Percentiles rank a stretch among this genome's conserved stretches.
phyloP scores from a whole-genome alignment of 2,797 vertebrate genomes.

The Pangasius djambal region DNA sequence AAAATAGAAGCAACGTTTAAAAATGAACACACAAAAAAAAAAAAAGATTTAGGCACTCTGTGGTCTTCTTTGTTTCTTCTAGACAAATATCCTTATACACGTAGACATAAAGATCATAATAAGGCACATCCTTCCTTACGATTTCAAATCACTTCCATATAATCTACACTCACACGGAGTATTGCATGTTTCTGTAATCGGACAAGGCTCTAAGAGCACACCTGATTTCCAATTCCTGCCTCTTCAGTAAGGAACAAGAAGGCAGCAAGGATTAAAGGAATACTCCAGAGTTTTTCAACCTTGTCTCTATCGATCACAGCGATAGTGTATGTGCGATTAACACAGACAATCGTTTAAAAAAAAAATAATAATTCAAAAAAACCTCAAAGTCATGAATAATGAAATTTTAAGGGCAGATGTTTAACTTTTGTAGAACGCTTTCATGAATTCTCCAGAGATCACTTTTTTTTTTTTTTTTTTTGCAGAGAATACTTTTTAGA shows the following conservation, averaged over 20 bases:
- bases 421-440: neutral
- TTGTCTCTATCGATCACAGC: neutral
- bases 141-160: neutral
- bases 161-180: neutral
- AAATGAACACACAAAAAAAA: neutral
- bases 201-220: neutral
- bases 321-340: neutral
- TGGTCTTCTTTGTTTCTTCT: neutral
- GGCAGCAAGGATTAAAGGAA: neutral
- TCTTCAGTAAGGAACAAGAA: neutral
- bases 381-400: neutral
- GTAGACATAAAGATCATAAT: neutral
- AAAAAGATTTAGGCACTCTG: constrained; percentile 25
- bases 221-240: neutral
- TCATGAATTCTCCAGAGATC: neutral
- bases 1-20: neutral
- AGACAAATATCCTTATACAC: neutral
- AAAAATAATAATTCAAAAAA: neutral
- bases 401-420: neutral
- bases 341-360: neutral
- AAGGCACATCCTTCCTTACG: constrained; percentile 25
- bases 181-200: neutral
- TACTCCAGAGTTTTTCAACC: neutral
- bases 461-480: too few species aligned
- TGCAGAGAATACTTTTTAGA: neutral